Evolutionary conservation across 2,888 invertebrate genomes (phyloP).

Genomic region (Chelonus formosanus): DNA sequence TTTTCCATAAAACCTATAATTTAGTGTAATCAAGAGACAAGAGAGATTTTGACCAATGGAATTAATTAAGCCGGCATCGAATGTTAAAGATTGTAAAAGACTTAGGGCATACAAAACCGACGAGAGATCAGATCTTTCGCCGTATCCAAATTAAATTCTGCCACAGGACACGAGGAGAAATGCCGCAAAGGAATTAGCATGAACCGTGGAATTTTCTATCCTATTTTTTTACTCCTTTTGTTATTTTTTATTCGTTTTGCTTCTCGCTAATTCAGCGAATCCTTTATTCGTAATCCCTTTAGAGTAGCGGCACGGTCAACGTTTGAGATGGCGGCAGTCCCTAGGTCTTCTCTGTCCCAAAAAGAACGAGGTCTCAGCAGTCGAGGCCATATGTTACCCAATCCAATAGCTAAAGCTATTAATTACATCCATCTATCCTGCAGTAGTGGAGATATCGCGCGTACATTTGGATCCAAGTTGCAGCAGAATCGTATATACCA

Average conservation of each 20-base stretch:
- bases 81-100: constrained; percentile 21
- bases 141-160: constrained; percentile 36
- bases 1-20: constrained; percentile 11
- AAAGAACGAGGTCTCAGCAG: constrained; percentile 29
- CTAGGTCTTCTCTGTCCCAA: constrained; percentile 2
- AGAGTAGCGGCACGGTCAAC: constrained; percentile 42
- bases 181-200: constrained; percentile 34
- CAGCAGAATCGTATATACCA: not conserved
- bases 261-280: constrained; percentile 43
- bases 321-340: too few species aligned
- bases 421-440: constrained; percentile 61
- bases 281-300: constrained; percentile 53
- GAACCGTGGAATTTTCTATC: constrained; percentile 20
- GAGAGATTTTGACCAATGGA: constrained; percentile 19
- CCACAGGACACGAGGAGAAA: constrained; percentile 18
- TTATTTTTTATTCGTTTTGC: constrained; percentile 29
- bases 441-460: constrained; percentile 9
- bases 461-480: constrained; percentile 4
- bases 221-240: constrained; percentile 31
- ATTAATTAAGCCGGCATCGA: constrained; percentile 31
- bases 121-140: constrained; percentile 31
- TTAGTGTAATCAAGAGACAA: constrained; percentile 16
- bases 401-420: constrained; percentile 58
- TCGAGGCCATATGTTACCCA: constrained; percentile 61
- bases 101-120: not conserved